Evolutionary conservation across 1,140 invertebrate species (phyloP).

Genomic region (Heliothis virescens): DNA sequence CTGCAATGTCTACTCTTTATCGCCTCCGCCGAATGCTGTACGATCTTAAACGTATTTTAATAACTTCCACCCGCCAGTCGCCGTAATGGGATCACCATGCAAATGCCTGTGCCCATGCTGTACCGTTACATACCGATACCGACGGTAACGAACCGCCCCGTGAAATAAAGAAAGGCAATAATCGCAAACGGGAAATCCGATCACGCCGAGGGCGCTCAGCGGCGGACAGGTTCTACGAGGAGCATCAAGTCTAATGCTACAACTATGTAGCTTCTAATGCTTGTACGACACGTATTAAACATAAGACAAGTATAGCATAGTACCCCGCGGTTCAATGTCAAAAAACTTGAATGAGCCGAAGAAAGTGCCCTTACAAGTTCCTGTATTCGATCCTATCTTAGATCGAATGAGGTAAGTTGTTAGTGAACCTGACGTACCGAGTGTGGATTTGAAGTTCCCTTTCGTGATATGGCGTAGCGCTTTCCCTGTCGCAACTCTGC

Average conservation of each 20-base stretch:
- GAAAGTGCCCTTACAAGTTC: constrained; percentile 76
- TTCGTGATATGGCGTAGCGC: constrained; percentile 76
- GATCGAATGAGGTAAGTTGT: constrained; percentile 65
- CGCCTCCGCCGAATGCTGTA: constrained; percentile 70
- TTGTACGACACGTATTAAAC: constrained; percentile 17
- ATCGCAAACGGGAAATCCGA: constrained; percentile 78
- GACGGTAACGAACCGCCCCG: constrained; percentile 70
- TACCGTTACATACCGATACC: constrained; percentile 75
- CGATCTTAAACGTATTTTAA: constrained; percentile 81
- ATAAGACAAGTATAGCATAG: constrained; percentile 19
- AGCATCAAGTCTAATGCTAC: constrained; percentile 52
- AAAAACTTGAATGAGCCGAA: constrained; percentile 70
- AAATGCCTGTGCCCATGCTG: constrained; percentile 71
- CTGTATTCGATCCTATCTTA: constrained; percentile 59
- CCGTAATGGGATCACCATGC: constrained; percentile 77
- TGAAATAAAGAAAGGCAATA: constrained; percentile 80
- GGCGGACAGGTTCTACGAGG: constrained; percentile 53
- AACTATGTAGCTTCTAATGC: constrained; percentile 54
- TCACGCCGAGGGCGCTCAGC: constrained; percentile 59
- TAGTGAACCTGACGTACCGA: constrained; percentile 62
- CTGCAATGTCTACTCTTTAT: constrained; percentile 77
- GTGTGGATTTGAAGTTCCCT: constrained; percentile 76
- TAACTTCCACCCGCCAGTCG: constrained; percentile 74
- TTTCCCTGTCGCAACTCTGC: constrained; percentile 77
- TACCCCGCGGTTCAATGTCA: constrained; percentile 50